Base-by-base conservation (phyloP, 2,113 vertebrate species). In the Carlito syrichta region DNA sequence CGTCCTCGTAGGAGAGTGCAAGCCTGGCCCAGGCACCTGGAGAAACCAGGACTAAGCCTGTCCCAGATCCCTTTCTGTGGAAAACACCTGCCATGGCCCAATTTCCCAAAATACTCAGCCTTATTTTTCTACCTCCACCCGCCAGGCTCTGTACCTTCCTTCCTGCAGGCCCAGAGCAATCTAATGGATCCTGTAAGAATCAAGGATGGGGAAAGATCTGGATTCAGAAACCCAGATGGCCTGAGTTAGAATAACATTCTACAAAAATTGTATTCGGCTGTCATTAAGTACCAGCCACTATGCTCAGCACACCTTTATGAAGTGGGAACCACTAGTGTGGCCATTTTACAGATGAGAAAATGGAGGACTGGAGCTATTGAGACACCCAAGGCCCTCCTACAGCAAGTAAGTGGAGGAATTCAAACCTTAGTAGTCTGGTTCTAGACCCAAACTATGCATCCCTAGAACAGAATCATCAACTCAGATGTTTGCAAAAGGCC, bases 91-190 rank as follows among this genome's bases (percentile, higher is more conserved):
- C 87, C 30, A 48, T 85, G 89, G 95, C 95, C 96, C 89, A 97
- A 11, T 97, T 97, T 97, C 92, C 95, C 91, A 84, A 97, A 97
- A 97, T 95, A 96, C 20, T 96, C 86, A 60, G 56, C 50, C 35
- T 88, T 89, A 54, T 69, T 68, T 90, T 88, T 19, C 52, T 84
- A 52, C 20, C 35, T 16, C 40, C 45, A 35, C 32, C 48, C 38
- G 16, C 58, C 48, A 17, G 17, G 30, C 63, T 95, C n/a, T 58
- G 27, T 2, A 90, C 32, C 50, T 87, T 83, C 38, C 66, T 89
- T 82, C 12, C 38, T 45, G 30, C 45, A 50, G 48, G 63, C 77
- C 77, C 68, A 68, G 22, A 76, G 45, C 58, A 84, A 84, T 78
- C 43, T 43, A 38, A 68, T 40, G 19, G 68, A 58, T 45, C 63